These are phyloP conservation scores for Otolemur crassicaudatus DNA, from an alignment of 2,797 vertebrate genomes.

Conservation along the genomic window DNA sequence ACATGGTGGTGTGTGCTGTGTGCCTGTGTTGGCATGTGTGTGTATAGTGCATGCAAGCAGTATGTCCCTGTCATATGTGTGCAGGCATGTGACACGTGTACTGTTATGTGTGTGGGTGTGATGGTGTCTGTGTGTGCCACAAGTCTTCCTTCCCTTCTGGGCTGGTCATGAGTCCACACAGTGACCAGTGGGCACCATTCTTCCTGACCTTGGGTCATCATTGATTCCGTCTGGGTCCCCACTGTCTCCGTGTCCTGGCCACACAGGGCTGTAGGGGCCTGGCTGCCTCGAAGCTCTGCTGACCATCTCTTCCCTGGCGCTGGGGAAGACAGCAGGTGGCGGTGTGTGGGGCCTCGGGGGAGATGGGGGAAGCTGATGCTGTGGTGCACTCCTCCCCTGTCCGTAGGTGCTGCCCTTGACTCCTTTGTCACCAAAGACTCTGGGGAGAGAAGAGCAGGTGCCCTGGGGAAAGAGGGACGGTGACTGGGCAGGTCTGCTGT, in stretches of 20 bases:
- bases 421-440: background rate
- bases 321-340: fast-evolving
- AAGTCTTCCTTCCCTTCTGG: background rate
- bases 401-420: fast-evolving
- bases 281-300: fast-evolving
- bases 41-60: background rate
- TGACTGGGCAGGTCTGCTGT: too few relatives aligned
- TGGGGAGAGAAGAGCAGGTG: background rate
- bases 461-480: too few relatives aligned
- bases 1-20: background rate
- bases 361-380: fast-evolving
- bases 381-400: background rate
- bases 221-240: background rate
- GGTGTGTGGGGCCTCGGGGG: fast-evolving
- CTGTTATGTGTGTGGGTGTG: background rate
- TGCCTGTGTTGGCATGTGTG: background rate
- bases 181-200: too few relatives aligned
- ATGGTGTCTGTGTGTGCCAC: background rate
- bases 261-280: fast-evolving
- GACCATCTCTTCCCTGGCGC: background rate
- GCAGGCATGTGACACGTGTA: background rate
- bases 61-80: background rate
- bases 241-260: background rate
- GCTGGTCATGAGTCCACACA: background rate
- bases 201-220: background rate